Evolutionary conservation across 2,888 invertebrate genomes (phyloP), one percentile per base, ranked within the genome.

Genomic region (Crocallis elinguaria): DNA sequence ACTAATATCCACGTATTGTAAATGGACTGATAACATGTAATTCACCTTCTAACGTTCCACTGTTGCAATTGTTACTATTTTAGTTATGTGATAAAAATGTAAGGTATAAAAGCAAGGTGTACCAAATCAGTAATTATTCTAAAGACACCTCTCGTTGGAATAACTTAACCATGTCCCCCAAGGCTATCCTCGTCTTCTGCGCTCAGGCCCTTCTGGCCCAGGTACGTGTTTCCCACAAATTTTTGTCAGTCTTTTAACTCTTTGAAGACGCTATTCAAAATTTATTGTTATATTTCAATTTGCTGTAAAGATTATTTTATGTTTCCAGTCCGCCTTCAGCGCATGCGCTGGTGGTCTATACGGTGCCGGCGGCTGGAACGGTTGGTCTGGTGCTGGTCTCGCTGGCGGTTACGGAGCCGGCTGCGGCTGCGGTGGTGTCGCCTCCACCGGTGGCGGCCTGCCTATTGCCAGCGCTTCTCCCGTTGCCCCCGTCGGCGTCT

Each of bases 191-290:
- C 30, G 43, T 67, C 29, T 42, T 66, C 55, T 67, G 61, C 49
- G 42, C 62, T 37, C 62, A 67, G 58, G 63, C 62, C 56, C 67
- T 59, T 49, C 57, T 67, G 43, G 39, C 66, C 23, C 62, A 69
- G 58, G 67, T 62, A 35, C 27, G 57, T 46, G n/a, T n/a, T n/a
- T 29, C 6, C 13, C 3, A 9, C 11, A 11, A 27, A 11, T 2
- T 19, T 6, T 19, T 19, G 19, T 19, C 19, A 19, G 19, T 6
- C 3, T 19, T 3, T 4, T 4, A 19, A 19, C 19, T 3, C 19
- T 19, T 4, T 4, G 19, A 4, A 4, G 19, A 6, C 19, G 6
- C 3, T 19, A 19, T 19, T 19, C 6, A 19, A 4, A 4, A 12
- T 12, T 29, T 29, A 3, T 11, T 29, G 12, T 29, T 19, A 19